phyloP scores from a whole-genome alignment of 2,113 vertebrate species.

The Pardalotus punctatus region DNA sequence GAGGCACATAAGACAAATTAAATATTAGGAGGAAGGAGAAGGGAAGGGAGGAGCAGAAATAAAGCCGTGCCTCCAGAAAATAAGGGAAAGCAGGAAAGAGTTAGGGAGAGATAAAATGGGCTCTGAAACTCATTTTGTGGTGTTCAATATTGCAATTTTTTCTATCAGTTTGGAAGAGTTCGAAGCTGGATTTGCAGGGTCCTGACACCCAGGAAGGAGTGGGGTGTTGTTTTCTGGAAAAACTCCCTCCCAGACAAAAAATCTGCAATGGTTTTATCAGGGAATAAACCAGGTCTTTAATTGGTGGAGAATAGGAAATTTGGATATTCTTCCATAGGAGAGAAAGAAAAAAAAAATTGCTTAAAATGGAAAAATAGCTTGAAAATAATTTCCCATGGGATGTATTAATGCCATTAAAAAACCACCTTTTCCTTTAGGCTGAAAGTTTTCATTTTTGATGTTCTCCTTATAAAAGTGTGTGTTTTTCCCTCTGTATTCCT shows the following conservation, averaged over 20 bases:
- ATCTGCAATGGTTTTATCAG: not conserved
- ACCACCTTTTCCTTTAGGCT: not conserved
- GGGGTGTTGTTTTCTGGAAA: not conserved
- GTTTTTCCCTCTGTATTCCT: not conserved
- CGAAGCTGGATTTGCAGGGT: not conserved
- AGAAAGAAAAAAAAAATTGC: not conserved
- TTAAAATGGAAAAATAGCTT: not conserved
- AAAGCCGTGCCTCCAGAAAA: not conserved
- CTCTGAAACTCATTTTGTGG: not conserved
- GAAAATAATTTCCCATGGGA: not conserved
- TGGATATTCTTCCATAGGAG: not conserved
- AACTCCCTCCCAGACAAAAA: not conserved
- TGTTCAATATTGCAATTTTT: not conserved
- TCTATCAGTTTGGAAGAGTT: not conserved
- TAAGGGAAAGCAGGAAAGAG: not conserved
- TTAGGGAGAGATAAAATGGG: not conserved
- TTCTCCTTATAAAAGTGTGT: not conserved
- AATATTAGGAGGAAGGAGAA: slow-evolving; percentile 49
- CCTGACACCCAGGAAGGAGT: not conserved
- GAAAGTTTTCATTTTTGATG: not conserved
- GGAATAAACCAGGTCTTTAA: not conserved
- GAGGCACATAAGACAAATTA: slow-evolving; percentile 52
- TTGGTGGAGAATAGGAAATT: not conserved
- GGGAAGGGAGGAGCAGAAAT: slow-evolving; percentile 28
- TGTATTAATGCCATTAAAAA: not conserved